Base-by-base conservation (phyloP, 1,140 invertebrate species). In the Octopus bimaculoides region DNA sequence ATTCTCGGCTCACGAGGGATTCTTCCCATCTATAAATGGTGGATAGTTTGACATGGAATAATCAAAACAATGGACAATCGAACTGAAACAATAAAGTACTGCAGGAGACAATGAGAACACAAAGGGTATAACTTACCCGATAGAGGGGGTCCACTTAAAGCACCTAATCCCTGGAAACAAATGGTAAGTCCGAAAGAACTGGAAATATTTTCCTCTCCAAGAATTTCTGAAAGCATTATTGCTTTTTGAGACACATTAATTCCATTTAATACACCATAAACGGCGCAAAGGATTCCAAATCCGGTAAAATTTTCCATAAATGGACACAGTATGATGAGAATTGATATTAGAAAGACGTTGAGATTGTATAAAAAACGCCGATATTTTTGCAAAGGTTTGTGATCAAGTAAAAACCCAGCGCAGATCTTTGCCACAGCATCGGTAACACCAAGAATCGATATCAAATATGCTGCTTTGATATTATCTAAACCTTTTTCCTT, bases 241-340 rank as follows among this genome's bases (percentile, higher is more conserved):
- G 81, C 77, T 52, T 82, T 82, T 53, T 82, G 81, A 26, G 81
- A 79, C 14, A 80, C 77, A 69, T 77, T 77, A n/a, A 79, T 80
- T 5, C 85, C 85, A n/a, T 78, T 82, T 78, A 86, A 26, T 8
- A 85, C 17, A 2, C 86, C 87, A 80, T 86, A 88, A 20, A 84
- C 52, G n/a, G 77, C 83, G 79, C 82, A 82, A 6, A 83, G 52
- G 2, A 84, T 69, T 54, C 79, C 81, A 55, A 87, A 84, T 12
- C 80, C 56, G 7, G 52, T 55, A 78, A 86, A 86, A 4, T 54
- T 83, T 54, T 52, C 53, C 54, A 84, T 61, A 1, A 74, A 79
- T 0, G 87, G 85, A 53, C 85, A 82, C n/a, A 86, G 4, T 54
- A 87, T 81, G 0, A 84, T 83, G 0, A 84, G 61, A 5, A 80